phyloP scores from a whole-genome alignment of 1,140 invertebrate genomes.

The Calliopsis andreniformis region DNA sequence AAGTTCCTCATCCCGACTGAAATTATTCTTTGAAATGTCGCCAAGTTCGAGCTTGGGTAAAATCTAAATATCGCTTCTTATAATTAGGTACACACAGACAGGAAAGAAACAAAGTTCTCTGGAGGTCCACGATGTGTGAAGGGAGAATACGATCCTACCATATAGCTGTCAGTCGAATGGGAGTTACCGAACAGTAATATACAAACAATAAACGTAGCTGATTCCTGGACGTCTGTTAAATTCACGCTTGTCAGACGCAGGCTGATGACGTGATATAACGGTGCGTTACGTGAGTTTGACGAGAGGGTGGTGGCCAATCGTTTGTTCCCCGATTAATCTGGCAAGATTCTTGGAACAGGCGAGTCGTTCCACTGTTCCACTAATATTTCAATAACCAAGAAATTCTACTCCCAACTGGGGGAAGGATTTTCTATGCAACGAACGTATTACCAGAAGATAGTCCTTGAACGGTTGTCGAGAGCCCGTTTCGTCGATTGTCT shows the following conservation, averaged over 20 bases:
- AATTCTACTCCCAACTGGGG: conserved; percentile 12
- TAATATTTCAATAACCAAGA: conserved; percentile 62
- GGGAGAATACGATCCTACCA: conserved; percentile 1
- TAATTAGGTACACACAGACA: no score
- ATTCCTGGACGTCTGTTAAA: conserved; percentile 76
- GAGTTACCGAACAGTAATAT: conserved; percentile 68
- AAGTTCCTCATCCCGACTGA: no score
- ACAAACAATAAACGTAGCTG: conserved; percentile 74
- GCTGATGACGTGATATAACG: conserved; percentile 74
- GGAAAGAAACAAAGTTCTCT: no score
- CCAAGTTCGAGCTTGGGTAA: no score
- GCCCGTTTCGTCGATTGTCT: conserved; percentile 7
- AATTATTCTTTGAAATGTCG: no score
- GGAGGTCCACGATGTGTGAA: not conserved
- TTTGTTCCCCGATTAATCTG: conserved; percentile 55
- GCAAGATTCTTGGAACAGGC: conserved; percentile 28
- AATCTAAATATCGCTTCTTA: no score
- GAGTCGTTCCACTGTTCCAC: conserved; percentile 30
- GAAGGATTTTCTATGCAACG: conserved; percentile 9
- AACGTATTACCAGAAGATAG: conserved; percentile 1
- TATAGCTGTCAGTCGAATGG: conserved; percentile 46
- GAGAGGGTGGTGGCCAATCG: conserved; percentile 59
- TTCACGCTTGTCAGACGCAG: conserved; percentile 77
- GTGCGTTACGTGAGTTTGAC: conserved; percentile 75
- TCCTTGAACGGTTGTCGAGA: not conserved